Conservation (phyloP, 2,797 vertebrate species). For the Xyrichtys novacula region DNA sequence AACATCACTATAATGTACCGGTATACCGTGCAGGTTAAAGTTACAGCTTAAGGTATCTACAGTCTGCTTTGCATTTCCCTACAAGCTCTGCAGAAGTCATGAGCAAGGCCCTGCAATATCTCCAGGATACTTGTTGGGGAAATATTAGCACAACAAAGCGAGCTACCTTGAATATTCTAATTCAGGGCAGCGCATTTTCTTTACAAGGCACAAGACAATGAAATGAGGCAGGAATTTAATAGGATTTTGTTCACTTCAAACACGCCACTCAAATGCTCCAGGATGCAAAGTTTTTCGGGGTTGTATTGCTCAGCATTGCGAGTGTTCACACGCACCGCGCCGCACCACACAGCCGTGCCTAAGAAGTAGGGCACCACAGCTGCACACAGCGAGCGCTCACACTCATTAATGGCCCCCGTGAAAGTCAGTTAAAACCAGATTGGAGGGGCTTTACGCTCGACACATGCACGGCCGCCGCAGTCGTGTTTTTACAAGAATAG, state of each 20-base stretch:
- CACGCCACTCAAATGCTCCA: slow-evolving; percentile 62
- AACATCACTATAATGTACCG: slow-evolving; percentile 28
- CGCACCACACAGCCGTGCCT: slow-evolving; percentile 75
- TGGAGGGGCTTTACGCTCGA: slow-evolving; percentile 35
- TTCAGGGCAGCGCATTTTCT: slow-evolving; percentile 63
- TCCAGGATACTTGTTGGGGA: slow-evolving; percentile 44
- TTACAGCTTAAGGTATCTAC: slow-evolving; percentile 39
- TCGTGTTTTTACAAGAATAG: slow-evolving; percentile 18
- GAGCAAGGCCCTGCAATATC: slow-evolving; percentile 31
- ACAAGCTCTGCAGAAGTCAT: slow-evolving; percentile 18
- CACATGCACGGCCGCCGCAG: neutral
- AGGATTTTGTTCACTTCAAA: slow-evolving; percentile 83
- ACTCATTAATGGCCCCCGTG: slow-evolving; percentile 71
- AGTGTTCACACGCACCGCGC: slow-evolving; percentile 75
- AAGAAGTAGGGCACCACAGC: slow-evolving; percentile 78
- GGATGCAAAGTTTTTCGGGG: slow-evolving; percentile 71
- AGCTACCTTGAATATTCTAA: slow-evolving; percentile 69
- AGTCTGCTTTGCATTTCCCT: slow-evolving; percentile 26
- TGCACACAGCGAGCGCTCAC: slow-evolving; percentile 65
- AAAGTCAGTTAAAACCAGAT: slow-evolving; percentile 69
- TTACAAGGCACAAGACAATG: slow-evolving; percentile 74
- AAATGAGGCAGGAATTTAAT: slow-evolving; percentile 73
- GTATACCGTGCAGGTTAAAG: slow-evolving; percentile 54
- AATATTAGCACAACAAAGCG: slow-evolving; percentile 67
- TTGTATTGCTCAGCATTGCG: slow-evolving; percentile 75